phyloP scores from a whole-genome alignment of 1,140 invertebrate genomes.

The Trachelipus rathkii region DNA sequence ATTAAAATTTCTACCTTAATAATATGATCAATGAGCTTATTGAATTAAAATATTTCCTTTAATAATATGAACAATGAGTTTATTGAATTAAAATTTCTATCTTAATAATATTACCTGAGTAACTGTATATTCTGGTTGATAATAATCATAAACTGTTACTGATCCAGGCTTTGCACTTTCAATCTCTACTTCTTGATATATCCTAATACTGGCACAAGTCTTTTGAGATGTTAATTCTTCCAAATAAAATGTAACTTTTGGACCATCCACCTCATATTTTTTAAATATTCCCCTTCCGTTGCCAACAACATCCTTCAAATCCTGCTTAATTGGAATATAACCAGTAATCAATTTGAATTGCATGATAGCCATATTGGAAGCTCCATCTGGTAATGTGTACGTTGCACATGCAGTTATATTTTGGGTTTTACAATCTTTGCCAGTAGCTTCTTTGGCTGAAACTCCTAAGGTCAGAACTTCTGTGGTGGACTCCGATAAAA shows the following conservation, averaged over 20 bases:
- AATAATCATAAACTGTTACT: conserved; percentile 67
- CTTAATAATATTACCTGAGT: conserved; percentile 31
- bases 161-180: conserved; percentile 59
- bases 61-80: no score
- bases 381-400: conserved; percentile 30
- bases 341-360: conserved; percentile 45
- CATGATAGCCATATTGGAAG: conserved; percentile 46
- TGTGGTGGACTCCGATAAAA: conserved; percentile 27
- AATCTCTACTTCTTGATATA: conserved; percentile 52
- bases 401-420: conserved; percentile 35
- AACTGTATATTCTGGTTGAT: conserved; percentile 54
- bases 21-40: no score
- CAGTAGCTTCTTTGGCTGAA: conserved; percentile 23
- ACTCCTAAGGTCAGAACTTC: conserved; percentile 33
- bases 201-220: conserved; percentile 53
- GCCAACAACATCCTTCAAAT: conserved; percentile 39
- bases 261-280: conserved; percentile 51
- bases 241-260: conserved; percentile 54
- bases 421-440: conserved; percentile 27
- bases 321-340: conserved; percentile 35
- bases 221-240: conserved; percentile 49
- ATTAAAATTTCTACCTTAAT: no score
- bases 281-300: conserved; percentile 47
- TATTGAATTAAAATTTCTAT: no score
- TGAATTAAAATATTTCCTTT: no score